These are phyloP conservation scores for Aix galericulata DNA, from an alignment of 2,113 vertebrate species.

Conservation along the genomic window DNA sequence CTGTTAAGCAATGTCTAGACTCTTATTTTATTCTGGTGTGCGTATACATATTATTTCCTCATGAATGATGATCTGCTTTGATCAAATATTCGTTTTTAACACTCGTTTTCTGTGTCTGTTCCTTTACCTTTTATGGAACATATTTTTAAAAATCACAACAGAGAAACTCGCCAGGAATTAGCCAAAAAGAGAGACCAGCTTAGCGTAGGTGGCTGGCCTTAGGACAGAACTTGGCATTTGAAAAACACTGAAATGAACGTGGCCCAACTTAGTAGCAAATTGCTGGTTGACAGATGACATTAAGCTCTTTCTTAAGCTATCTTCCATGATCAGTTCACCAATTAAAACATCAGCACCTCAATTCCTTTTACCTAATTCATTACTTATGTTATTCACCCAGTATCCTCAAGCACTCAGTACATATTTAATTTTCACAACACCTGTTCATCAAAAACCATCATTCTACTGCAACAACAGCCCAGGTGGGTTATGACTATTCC, in stretches of 20 bases:
- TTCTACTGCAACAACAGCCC: neutral
- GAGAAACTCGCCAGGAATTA: neutral
- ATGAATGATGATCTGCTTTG: too few species aligned
- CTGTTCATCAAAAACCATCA: neutral
- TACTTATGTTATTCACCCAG: neutral
- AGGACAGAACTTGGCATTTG: neutral
- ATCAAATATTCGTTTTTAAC: neutral
- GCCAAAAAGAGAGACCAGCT: neutral
- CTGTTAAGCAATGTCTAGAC: neutral
- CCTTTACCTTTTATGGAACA: neutral
- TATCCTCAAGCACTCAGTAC: neutral
- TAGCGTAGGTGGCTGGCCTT: neutral
- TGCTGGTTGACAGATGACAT: neutral
- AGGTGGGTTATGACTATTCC: neutral
- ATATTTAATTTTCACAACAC: neutral
- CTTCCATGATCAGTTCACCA: neutral
- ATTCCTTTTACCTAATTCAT: neutral
- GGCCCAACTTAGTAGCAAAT: neutral
- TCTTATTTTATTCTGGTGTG: neutral
- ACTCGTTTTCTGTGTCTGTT: neutral
- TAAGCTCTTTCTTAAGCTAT: neutral
- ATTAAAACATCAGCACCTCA: slow-evolving; percentile 7
- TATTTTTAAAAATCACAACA: neutral
- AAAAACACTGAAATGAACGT: neutral
- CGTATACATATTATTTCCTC: neutral